phyloP scores from a whole-genome alignment of 2,888 invertebrate genomes.

The Epistrophella euchroma region DNA sequence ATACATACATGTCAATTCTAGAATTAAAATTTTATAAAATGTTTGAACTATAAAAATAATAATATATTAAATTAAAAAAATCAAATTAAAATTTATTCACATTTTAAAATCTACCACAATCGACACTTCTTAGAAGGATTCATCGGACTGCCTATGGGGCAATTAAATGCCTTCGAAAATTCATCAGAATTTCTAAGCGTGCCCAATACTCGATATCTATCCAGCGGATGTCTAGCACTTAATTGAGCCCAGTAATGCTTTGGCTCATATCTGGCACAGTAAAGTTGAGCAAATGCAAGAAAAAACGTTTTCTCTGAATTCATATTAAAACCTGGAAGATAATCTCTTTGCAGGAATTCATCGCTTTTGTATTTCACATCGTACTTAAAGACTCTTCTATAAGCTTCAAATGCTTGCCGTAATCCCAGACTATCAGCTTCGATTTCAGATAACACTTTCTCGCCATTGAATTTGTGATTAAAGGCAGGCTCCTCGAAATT shows the following conservation, averaged over 20 bases:
- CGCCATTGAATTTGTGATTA: constrained; percentile 79
- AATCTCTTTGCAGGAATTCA: constrained; percentile 15
- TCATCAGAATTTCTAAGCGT: constrained; percentile 81
- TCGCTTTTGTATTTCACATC: constrained; percentile 35
- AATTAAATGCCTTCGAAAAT: constrained; percentile 80
- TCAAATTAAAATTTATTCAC: neutral
- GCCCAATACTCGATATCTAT: constrained; percentile 81
- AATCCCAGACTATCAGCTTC: constrained; percentile 81
- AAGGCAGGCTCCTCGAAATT: constrained; percentile 80
- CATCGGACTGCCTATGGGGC: constrained; percentile 80
- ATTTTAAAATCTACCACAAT: constrained; percentile 78
- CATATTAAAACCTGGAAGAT: constrained; percentile 79
- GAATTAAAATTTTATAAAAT: too few species aligned
- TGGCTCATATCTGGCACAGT: constrained; percentile 80
- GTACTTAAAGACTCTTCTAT: constrained; percentile 76
- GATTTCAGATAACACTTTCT: constrained; percentile 79
- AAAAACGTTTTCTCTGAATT: constrained; percentile 81
- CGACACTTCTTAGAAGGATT: constrained; percentile 80
- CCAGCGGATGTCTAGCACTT: constrained; percentile 79
- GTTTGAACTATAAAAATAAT: too few species aligned
- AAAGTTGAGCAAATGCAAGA: constrained; percentile 80
- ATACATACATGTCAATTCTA: too few species aligned
- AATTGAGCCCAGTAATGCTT: constrained; percentile 80
- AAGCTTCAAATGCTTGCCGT: constrained; percentile 78
- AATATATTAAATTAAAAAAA: too few species aligned